Conservation (phyloP, 1,140 invertebrate species). For the Lamellibrachia luymesi region DNA sequence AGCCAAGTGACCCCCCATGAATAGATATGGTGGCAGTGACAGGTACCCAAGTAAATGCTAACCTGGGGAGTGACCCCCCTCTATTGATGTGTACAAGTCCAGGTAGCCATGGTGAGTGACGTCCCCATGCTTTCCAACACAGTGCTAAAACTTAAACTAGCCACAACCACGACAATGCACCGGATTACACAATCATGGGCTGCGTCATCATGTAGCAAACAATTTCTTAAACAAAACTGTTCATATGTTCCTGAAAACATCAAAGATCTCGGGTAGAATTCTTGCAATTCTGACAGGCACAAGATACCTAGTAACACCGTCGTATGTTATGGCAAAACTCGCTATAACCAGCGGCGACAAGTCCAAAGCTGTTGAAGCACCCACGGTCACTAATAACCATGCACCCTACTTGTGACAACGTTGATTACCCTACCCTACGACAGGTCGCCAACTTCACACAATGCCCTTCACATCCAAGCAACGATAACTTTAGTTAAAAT, state of each 20-base stretch:
- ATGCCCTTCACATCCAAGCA: not conserved
- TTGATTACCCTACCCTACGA: not conserved
- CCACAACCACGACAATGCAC: not conserved
- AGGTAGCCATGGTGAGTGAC: not conserved
- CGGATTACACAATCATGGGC: not conserved
- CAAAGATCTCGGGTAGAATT: not conserved
- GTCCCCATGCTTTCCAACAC: not conserved
- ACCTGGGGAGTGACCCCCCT: not conserved
- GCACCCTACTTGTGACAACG: not conserved
- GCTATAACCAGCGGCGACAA: not conserved
- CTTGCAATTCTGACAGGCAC: not conserved
- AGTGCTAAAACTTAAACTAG: conserved; percentile 1
- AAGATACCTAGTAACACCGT: not conserved
- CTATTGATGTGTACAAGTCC: not conserved
- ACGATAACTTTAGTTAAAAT: not conserved
- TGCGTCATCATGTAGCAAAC: not conserved
- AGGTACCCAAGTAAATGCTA: not conserved
- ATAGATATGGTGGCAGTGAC: no score
- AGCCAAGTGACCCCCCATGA: not conserved
- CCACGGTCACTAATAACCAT: not conserved
- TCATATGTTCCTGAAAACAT: not conserved
- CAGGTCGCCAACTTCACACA: not conserved
- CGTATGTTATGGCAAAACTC: not conserved
- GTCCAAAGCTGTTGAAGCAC: not conserved
- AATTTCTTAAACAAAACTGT: conserved; percentile 1